Evolutionary conservation across 1,140 invertebrate genomes (phyloP).

Genomic region (Pseudomyrmex sp.): DNA sequence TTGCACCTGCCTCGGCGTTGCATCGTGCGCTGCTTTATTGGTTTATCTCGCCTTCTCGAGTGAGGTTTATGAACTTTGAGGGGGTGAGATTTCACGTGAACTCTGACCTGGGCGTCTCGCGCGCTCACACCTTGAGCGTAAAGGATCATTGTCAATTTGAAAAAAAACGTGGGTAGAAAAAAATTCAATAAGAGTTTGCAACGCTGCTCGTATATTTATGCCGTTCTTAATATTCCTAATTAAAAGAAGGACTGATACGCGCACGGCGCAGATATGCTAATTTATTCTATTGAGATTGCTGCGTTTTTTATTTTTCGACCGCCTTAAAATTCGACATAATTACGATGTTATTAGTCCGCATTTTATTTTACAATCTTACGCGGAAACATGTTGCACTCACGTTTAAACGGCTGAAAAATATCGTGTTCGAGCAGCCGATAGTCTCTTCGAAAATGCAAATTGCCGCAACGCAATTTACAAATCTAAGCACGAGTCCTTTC

Average conservation of each 20-base stretch:
- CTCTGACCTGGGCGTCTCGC: constrained; percentile 72
- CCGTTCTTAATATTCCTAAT: constrained; percentile 12
- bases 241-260: background rate
- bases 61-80: constrained; percentile 69
- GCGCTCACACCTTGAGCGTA: constrained; percentile 55
- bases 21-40: constrained; percentile 79
- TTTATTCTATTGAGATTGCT: constrained; percentile 31
- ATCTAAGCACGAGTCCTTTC: constrained; percentile 31
- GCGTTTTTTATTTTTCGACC: background rate
- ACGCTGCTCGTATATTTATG: background rate
- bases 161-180: background rate
- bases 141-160: constrained; percentile 16
- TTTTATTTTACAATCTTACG: constrained; percentile 11
- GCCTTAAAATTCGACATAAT: constrained; percentile 9
- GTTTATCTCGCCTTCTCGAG: constrained; percentile 77
- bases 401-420: background rate
- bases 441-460: constrained; percentile 42
- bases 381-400: background rate
- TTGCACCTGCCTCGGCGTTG: constrained; percentile 81
- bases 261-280: constrained; percentile 12
- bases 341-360: constrained; percentile 9
- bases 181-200: constrained; percentile 23
- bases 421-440: background rate
- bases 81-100: constrained; percentile 76
- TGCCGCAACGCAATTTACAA: constrained; percentile 28